These are phyloP conservation scores for Drosophila tripunctata DNA, from an alignment of 2,888 invertebrate species.

Conservation along the genomic window DNA sequence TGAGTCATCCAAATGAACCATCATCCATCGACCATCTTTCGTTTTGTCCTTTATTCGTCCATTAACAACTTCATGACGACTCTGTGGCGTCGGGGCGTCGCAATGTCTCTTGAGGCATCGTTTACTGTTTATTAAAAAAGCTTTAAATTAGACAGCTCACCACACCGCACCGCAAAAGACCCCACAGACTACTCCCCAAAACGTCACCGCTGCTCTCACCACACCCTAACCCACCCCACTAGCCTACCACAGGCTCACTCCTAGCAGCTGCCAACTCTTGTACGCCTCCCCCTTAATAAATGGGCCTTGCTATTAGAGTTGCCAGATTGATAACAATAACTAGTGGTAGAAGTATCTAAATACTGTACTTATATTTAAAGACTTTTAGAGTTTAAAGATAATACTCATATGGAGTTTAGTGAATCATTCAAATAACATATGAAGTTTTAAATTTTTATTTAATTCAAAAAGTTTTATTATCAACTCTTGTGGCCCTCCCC, in stretches of 20 bases:
- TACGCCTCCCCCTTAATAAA: neutral
- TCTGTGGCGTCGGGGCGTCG: slow-evolving; percentile 49
- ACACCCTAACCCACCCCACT: neutral
- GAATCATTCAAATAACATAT: no score
- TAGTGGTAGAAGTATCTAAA: neutral
- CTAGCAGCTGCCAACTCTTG: neutral
- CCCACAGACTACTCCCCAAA: neutral
- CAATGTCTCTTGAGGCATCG: slow-evolving; percentile 46
- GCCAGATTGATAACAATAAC: neutral
- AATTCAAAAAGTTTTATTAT: no score
- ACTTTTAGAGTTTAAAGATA: no score
- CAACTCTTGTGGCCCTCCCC: no score
- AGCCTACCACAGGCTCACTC: neutral
- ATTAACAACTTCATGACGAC: slow-evolving; percentile 69
- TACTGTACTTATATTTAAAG: no score
- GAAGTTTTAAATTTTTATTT: no score
- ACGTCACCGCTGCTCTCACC: neutral
- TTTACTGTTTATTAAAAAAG: slow-evolving; percentile 50
- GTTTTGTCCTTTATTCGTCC: slow-evolving; percentile 45
- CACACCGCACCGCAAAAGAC: neutral
- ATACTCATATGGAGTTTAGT: no score
- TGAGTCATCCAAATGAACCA: slow-evolving; percentile 74
- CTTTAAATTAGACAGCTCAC: slow-evolving; percentile 51
- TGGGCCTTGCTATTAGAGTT: neutral
- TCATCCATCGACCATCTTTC: slow-evolving; percentile 46